Conservation (phyloP, 2,888 invertebrate species). For the Heteropelma amictum region DNA sequence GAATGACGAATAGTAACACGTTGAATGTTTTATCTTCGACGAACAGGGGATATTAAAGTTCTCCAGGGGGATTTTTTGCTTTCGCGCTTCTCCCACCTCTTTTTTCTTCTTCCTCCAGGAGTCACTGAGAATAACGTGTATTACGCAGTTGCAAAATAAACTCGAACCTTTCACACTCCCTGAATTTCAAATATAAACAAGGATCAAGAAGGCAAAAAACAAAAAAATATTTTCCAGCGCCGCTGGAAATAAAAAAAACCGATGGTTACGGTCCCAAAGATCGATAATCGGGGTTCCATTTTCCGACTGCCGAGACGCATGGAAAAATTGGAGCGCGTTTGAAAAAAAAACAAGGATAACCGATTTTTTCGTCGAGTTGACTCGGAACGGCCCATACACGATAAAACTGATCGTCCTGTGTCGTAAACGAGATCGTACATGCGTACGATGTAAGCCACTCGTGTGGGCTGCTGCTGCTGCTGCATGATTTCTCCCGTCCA, state of each 20-base stretch:
- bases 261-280: no score
- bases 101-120: slow-evolving; percentile 34
- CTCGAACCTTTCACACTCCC: slow-evolving; percentile 60
- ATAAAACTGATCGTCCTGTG: slow-evolving; percentile 7
- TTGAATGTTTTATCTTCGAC: slow-evolving; percentile 73
- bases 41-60: slow-evolving; percentile 72
- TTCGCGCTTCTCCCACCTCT: background rate
- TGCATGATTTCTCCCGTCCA: slow-evolving; percentile 5
- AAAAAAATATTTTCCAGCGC: no score
- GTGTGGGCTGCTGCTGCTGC: slow-evolving; percentile 33
- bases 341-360: background rate
- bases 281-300: no score
- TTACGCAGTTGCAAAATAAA: slow-evolving; percentile 63
- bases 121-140: slow-evolving; percentile 67
- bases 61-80: slow-evolving; percentile 58
- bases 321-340: background rate
- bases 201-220: no score
- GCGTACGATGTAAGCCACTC: slow-evolving; percentile 29
- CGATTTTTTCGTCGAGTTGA: background rate
- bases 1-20: slow-evolving; percentile 73
- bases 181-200: slow-evolving; percentile 31
- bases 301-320: no score
- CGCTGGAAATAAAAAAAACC: no score
- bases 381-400: background rate
- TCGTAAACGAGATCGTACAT: slow-evolving; percentile 22